These are phyloP conservation scores for Ophthalmolycus amberensis DNA, from an alignment of 2,113 vertebrate genomes.

Conservation along the genomic window DNA sequence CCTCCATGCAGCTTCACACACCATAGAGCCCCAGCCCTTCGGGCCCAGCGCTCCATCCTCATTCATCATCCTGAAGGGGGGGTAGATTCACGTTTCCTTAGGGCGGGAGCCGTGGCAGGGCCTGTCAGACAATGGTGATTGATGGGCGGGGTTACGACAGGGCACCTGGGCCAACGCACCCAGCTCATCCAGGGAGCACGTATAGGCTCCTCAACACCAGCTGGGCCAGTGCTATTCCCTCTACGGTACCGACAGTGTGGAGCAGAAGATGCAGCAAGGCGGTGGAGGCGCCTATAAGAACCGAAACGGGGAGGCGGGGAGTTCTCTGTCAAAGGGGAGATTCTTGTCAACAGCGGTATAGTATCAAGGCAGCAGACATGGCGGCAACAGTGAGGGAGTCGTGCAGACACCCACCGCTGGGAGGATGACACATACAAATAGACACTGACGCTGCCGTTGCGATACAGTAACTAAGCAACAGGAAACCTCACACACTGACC, in stretches of 20 bases:
- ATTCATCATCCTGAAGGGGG: constrained; percentile 76
- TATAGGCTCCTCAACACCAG: constrained; percentile 51
- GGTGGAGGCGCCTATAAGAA: constrained; percentile 12
- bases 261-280: constrained; percentile 18
- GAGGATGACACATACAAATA: constrained; percentile 75
- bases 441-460: constrained; percentile 67
- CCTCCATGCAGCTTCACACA: constrained; percentile 62
- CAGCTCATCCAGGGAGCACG: constrained; percentile 43
- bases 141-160: constrained; percentile 74
- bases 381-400: constrained; percentile 62
- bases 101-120: constrained; percentile 43
- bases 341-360: constrained; percentile 60
- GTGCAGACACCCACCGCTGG: constrained; percentile 73
- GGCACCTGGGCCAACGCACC: constrained; percentile 71
- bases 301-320: not conserved
- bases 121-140: constrained; percentile 74
- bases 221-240: constrained; percentile 34
- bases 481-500: constrained; percentile 78
- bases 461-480: constrained; percentile 79
- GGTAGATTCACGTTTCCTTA: constrained; percentile 72
- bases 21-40: constrained; percentile 63
- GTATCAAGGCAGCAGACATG: constrained; percentile 62
- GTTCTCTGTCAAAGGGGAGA: constrained; percentile 37
- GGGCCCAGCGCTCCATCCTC: constrained; percentile 54
- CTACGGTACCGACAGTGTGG: constrained; percentile 2